Percentiles rank a stretch among this genome's conserved stretches.
These are phyloP conservation scores for Eueremaeus valkanovi DNA, from an alignment of 2,888 invertebrate genomes.

Conservation along the genomic window DNA sequence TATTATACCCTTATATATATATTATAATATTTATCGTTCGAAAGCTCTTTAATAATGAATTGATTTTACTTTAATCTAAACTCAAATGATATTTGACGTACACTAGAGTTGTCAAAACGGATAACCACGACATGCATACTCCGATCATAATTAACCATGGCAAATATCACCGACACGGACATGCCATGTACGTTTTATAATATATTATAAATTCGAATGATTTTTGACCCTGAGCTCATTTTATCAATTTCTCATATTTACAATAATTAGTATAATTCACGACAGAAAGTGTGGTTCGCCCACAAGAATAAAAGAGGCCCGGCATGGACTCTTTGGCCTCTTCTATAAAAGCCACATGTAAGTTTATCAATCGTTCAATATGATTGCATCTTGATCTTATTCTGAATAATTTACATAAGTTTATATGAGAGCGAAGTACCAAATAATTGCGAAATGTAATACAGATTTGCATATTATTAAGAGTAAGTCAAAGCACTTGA, in stretches of 20 bases:
- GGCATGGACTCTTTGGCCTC: background rate
- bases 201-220: no score
- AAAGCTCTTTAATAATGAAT: no score
- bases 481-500: no score
- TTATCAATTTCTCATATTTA: background rate
- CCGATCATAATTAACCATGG: background rate
- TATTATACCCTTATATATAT: no score
- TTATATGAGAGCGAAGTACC: background rate
- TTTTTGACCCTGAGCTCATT: background rate
- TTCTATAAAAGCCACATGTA: conserved; percentile 12
- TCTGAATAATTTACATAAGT: background rate
- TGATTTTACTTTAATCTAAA: no score
- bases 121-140: background rate
- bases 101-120: no score
- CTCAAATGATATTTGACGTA: no score
- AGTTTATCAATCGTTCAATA: background rate
- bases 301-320: background rate
- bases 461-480: background rate
- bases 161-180: background rate
- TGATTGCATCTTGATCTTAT: background rate
- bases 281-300: conserved; percentile 4
- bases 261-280: background rate
- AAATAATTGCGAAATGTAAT: background rate
- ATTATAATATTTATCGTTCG: no score
- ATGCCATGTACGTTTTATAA: background rate